Conservation (phyloP, 2,113 vertebrate species). For the Martes martes region DNA sequence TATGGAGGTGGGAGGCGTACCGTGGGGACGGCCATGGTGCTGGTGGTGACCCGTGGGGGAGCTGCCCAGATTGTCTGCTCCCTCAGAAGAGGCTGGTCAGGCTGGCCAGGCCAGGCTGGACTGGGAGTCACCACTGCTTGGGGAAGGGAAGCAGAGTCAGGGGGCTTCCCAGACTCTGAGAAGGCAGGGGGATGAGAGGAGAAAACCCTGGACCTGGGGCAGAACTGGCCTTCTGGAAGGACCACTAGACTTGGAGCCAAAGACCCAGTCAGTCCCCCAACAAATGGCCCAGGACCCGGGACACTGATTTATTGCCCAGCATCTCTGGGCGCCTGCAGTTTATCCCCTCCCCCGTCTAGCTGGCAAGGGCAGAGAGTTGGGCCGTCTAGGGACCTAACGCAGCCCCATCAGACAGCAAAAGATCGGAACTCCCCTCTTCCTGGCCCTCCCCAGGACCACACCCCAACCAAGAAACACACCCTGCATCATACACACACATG, state of each 20-base stretch:
- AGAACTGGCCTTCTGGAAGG: not conserved
- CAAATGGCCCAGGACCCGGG: too few species aligned
- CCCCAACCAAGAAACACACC: not conserved
- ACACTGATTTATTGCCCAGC: not conserved
- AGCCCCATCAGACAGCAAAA: not conserved
- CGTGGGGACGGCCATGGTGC: constrained; percentile 67
- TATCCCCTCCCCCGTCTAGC: too few species aligned
- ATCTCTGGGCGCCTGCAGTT: accelerated
- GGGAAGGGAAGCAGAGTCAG: not conserved
- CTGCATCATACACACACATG: too few species aligned
- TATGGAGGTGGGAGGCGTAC: constrained; percentile 48
- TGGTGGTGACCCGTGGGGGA: constrained; percentile 81
- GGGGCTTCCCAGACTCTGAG: not conserved
- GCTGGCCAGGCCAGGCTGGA: constrained; percentile 29
- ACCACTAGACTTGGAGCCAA: not conserved
- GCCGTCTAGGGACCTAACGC: too few species aligned
- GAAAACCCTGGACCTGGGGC: not conserved
- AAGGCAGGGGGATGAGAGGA: not conserved
- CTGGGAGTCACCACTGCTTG: not conserved
- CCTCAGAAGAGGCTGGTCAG: constrained; percentile 59
- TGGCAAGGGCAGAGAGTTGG: not conserved
- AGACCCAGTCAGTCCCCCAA: not conserved
- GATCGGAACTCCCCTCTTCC: not conserved
- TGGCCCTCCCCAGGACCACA: not conserved
- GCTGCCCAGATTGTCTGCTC: constrained; percentile 81